Evolutionary conservation across 2,113 vertebrate species (phyloP), one percentile per base, ranked within the genome.

Genomic region (Ctenomys sociabilis): DNA sequence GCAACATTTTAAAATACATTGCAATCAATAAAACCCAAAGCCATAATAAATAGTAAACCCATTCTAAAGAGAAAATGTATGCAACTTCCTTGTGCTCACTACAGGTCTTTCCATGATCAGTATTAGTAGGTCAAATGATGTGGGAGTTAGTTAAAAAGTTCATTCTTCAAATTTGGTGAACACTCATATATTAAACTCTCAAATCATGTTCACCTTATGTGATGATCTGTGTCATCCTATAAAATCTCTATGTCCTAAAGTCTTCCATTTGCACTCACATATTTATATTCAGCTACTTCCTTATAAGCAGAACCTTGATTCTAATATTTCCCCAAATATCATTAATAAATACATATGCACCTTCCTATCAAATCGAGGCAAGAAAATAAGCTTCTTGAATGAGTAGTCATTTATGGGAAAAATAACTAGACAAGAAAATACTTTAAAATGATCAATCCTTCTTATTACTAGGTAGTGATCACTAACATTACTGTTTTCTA

Each of bases 81-180:
- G 11, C 12, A 93, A 95, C 75, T 89, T 40, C 78, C 96, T 77
- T 97, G 0, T 84, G 93, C 86, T 96, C 91, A 97, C n/a, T 43
- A 86, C 17, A 95, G 1, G 57, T 37, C 52, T 97, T 73, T 94
- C 88, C 85, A 75, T 57, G 96, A 70, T 90, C 35, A 96, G 45
- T 63, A 95, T 63, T 57, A 96, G 70, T 3, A 90, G 32, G 49
- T 87, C 28, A 83, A 97, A 97, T 12, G 66, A 96, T 95, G 97
- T 97, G 86, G 90, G 96, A 2, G 2, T 81, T 49, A 85, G 92
- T 96, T 96, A 93, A 93, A 96, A 90, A 96, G 43, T 2, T 28
- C 2, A 37, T 90, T 94, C 73, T 97, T 52, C 93, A 96, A 85
- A 95, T 93, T 88, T 96, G 70, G 97, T 82, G 81, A 97, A 83